A percentile compares a stretch with the other conserved stretches of the same genome.
Conservation (phyloP, 2,113 vertebrate species). For the Struthidea cinerea region DNA sequence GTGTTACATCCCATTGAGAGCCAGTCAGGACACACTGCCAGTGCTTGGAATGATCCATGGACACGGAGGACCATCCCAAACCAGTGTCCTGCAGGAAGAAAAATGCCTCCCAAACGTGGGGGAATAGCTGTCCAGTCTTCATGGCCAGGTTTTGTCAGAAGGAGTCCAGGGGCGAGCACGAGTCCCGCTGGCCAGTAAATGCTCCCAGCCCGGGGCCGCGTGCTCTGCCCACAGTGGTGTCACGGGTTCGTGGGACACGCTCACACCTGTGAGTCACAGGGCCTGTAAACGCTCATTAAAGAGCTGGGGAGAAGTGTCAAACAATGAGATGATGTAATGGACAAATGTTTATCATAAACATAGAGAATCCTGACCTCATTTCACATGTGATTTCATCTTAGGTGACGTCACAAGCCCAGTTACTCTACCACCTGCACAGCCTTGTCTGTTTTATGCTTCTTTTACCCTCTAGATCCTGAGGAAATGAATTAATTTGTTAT, state of each 20-base stretch:
- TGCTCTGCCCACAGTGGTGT: background rate
- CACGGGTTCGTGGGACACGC: background rate
- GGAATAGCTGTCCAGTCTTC: background rate
- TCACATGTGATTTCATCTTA: conserved; percentile 9
- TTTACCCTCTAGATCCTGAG: background rate
- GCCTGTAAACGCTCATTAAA: background rate
- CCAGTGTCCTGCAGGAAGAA: background rate
- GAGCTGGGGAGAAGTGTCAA: background rate
- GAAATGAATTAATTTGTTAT: background rate
- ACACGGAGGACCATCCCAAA: background rate
- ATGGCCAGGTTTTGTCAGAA: background rate
- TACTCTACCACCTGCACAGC: background rate
- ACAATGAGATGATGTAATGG: background rate
- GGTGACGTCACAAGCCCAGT: background rate
- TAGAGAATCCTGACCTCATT: background rate
- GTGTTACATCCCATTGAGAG: background rate
- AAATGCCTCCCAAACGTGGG: background rate
- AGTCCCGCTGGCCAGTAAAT: rapidly evolving
- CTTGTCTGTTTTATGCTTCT: background rate
- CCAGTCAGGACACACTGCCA: background rate
- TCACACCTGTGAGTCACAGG: background rate
- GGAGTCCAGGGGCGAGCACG: background rate
- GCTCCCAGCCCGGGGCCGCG: background rate
- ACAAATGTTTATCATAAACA: background rate
- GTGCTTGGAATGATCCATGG: background rate